A percentile compares a stretch with the other conserved stretches of the same genome.
Evolutionary conservation across 2,888 invertebrate genomes (phyloP).

Genomic region (Ichneumoninae sp.): DNA sequence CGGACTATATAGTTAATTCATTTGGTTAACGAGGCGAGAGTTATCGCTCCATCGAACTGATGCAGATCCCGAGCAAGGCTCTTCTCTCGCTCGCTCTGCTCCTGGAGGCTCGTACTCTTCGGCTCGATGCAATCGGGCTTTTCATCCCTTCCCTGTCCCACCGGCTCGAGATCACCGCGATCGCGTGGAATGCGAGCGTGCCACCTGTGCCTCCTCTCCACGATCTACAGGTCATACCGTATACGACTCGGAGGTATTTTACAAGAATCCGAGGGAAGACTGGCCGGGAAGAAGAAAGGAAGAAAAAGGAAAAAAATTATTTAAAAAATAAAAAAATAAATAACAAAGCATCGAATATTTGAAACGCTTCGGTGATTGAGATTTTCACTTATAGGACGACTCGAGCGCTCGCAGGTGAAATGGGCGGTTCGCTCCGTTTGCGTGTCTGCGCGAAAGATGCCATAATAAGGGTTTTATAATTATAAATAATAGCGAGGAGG

Average conservation of each 20-base stretch:
- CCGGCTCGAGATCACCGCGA: conserved; percentile 31
- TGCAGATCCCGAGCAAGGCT: conserved; percentile 34
- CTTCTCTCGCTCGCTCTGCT: conserved; percentile 8
- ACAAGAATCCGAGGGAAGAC: conserved; percentile 12
- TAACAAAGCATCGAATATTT: too few relatives aligned
- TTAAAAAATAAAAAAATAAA: not conserved
- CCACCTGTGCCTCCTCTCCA: conserved; percentile 70
- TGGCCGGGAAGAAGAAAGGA: not conserved
- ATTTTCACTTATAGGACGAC: not conserved
- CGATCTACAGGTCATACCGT: conserved; percentile 7
- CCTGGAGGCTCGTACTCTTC: not conserved
- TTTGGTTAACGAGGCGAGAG: conserved; percentile 58
- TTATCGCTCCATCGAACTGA: conserved; percentile 63
- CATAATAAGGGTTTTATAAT: not conserved
- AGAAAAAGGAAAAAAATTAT: conserved; percentile 21
- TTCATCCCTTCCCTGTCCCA: conserved; percentile 4
- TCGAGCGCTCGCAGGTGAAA: not conserved
- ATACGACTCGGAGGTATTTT: conserved; percentile 30
- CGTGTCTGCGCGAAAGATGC: conserved; percentile 70
- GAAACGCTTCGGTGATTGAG: too few relatives aligned
- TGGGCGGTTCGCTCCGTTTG: conserved; percentile 77
- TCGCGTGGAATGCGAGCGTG: conserved; percentile 72
- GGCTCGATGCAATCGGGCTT: not conserved
- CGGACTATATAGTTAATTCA: conserved; percentile 50
- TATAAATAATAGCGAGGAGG: not conserved